These are phyloP conservation scores for Phyllostomus discolor DNA, from an alignment of 2,113 vertebrate species.

Conservation along the genomic window DNA sequence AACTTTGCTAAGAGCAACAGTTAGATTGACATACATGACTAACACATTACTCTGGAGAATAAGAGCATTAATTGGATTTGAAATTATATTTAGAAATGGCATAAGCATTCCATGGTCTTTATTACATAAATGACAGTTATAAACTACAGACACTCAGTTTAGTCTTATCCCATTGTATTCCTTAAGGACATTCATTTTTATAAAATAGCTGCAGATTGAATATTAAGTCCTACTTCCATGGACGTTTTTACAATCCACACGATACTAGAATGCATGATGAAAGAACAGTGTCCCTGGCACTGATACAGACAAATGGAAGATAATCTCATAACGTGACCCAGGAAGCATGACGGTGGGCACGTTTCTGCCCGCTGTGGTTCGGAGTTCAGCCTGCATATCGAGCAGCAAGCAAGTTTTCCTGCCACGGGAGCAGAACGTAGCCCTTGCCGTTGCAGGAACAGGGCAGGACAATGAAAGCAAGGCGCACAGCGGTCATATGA, in stretches of 20 bases:
- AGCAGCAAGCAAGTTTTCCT: background rate
- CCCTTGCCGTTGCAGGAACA: background rate
- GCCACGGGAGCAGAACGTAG: background rate
- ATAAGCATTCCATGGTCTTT: background rate
- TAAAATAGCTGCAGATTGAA: background rate
- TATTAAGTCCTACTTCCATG: background rate
- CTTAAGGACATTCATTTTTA: background rate
- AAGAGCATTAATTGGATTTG: background rate
- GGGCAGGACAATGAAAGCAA: background rate
- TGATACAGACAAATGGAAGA: background rate
- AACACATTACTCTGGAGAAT: background rate
- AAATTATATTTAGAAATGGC: background rate
- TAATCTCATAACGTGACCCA: background rate
- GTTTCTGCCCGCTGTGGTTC: background rate
- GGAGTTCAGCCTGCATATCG: background rate
- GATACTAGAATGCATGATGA: background rate
- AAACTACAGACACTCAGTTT: background rate
- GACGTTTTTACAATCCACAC: background rate
- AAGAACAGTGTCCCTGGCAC: background rate
- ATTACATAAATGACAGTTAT: background rate
- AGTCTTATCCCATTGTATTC: background rate
- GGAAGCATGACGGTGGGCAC: background rate
- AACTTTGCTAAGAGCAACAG: background rate
- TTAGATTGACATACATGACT: background rate
- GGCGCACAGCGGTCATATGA: background rate